Percentiles rank a stretch among this genome's conserved stretches.
Conservation (phyloP, 2,113 vertebrate species). For the Nannospalax galili region DNA sequence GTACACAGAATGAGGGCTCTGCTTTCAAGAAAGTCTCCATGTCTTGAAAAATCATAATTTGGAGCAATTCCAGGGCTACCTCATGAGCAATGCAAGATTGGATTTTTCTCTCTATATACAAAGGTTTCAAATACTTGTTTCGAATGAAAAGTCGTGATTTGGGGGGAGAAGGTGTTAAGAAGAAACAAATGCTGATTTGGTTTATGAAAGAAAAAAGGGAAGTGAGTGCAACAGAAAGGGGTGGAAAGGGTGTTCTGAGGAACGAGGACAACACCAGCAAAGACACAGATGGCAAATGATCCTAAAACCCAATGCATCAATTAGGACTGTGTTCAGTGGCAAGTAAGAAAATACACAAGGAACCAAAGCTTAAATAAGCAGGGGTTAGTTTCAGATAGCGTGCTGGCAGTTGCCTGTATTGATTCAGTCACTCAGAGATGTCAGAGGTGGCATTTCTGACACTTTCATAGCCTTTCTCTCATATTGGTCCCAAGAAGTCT, state of each 20-base stretch:
- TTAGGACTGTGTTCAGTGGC: neutral
- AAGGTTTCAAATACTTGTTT: neutral
- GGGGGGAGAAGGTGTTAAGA: neutral
- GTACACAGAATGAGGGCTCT: neutral
- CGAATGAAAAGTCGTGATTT: neutral
- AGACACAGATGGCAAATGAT: neutral
- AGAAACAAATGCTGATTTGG: neutral
- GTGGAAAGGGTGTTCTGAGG: neutral
- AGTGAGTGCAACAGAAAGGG: neutral
- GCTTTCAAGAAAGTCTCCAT: neutral
- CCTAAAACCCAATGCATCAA: neutral
- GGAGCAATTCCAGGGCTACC: neutral
- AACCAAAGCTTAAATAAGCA: neutral
- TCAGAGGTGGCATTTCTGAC: neutral
- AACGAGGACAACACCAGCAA: neutral
- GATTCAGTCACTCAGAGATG: neutral
- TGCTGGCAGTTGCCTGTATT: neutral
- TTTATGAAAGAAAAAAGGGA: conserved; percentile 16
- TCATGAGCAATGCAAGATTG: neutral
- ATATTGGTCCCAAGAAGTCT: neutral
- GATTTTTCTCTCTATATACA: neutral
- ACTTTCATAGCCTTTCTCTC: conserved; percentile 18
- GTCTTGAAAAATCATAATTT: neutral
- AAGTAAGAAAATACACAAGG: conserved; percentile 8
- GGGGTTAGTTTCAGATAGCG: neutral